Base-by-base conservation (phyloP, 1,140 invertebrate genomes). In the Rhopalosiphum maidis region DNA sequence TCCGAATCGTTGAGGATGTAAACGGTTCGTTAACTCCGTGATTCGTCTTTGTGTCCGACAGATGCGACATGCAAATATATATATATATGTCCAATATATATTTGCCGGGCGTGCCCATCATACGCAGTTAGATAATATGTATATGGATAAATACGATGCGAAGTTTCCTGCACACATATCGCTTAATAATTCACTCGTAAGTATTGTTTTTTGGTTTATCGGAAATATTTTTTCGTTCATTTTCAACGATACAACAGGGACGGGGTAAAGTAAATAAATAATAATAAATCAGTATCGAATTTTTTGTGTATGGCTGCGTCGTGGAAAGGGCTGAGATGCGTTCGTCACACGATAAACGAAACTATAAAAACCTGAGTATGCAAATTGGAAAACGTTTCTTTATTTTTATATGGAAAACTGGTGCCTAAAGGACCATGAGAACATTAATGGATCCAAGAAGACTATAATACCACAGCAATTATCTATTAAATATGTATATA, bases 1-100 rank as follows among this genome's bases (percentile, higher is more conserved):
- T 89, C 35, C 51, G 23, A 89, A 55, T 89, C 35, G 51, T 37
- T 35, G 51, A 5, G n/a, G 51, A 55, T 25, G 51, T 89, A 41
- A 89, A 89, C 48, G 51, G 51, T 89, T 89, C 51, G 88, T 89
- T 89, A 89, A 89, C 88, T n/a, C n/a, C 23, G 5, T 8, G 22
- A 89, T 89, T 89, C 51, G 51, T 89, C 88, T 89, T 89, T 55
- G 35, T 89, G 23, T 55, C 21, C 87, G 48, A 88, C 87, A 51
- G 87, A 88, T 23, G 21, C 25, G 23, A 87, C 15, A 9, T 4
- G 5, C 30, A 77, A n/a, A 77, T 77, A 77, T 30, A 30, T 11
- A 51, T 11, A 37, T 46, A 86, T 22, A 51, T 87, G 30, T 21
- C n/a, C 30, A n/a, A n/a, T 87, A n/a, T 54, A 35, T 51, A 88